Evolutionary conservation across 2,113 vertebrate genomes (phyloP), one percentile per base, ranked within the genome.

Genomic region (Siniperca knerii): DNA sequence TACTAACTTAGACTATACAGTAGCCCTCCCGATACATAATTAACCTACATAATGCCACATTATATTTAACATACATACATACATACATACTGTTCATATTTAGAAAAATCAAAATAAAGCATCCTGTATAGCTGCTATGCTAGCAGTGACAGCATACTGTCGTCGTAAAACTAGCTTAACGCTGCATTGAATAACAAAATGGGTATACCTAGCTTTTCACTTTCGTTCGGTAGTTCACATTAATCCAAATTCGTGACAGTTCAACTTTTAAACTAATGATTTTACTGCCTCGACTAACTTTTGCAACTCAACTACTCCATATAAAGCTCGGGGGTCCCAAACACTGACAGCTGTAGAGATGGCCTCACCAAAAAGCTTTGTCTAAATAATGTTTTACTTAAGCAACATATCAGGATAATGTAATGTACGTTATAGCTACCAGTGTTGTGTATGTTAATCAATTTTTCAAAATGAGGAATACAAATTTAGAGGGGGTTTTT

Each of bases 271-370:
- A 68, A 20, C 3, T 2, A 11, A 9, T 6, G 44, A 6, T 6
- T 67, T 50, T 4, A 60, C 40, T 12, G 6, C 4, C 2, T 72
- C 2, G 0, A 65, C 46, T 75, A 74, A 80, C 65, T 58, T 54
- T 11, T 40, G 48, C 8, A 64, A 29, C 52, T 13, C 6, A 58
- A 65, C 18, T 54, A 1, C 37, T 48, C 69, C 64, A 83, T 54
- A 10, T 9, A 21, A 65, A 18, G 0, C 29, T 0, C 7, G 2
- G 1, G 79, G 87, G 89, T 88, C 91, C 93, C 72, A 52, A 74
- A 82, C 44, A 60, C 0, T 12, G 54, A 2, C 3, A 0, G 58
- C 35, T 8, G 9, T 2, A 20, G 12, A 62, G 25, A 37, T 67
- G 3, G 72, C 91, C 90, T 83, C 0, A 74, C 4, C 16, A 62